These are phyloP conservation scores for Macroglossus sobrinus DNA, from an alignment of 2,113 vertebrate genomes.

Conservation along the genomic window DNA sequence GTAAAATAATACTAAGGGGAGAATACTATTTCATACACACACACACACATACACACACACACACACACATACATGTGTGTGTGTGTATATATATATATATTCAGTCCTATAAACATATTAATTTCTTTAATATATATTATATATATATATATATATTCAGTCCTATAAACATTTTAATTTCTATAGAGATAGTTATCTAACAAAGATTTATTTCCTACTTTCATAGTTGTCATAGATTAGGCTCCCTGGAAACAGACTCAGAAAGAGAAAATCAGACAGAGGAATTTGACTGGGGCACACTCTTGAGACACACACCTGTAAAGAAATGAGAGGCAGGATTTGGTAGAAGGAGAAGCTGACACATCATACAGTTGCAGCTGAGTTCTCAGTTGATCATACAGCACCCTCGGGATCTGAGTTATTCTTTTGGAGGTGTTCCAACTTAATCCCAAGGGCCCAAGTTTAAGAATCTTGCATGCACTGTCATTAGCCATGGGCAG, in stretches of 20 bases:
- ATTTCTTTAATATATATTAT: not conserved
- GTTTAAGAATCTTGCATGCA: not conserved
- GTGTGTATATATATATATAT: too few relatives aligned
- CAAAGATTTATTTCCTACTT: not conserved
- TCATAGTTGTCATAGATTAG: not conserved
- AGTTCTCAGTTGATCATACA: not conserved
- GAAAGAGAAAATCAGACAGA: not conserved
- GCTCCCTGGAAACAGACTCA: not conserved
- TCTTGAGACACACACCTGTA: not conserved
- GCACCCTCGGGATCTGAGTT: not conserved
- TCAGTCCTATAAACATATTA: not conserved
- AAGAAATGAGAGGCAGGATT: not conserved
- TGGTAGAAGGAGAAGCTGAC: not conserved
- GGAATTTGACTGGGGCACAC: not conserved
- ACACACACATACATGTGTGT: too few relatives aligned
- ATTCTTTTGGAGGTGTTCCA: not conserved
- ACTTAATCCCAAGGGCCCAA: not conserved
- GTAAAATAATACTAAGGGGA: not conserved
- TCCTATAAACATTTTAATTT: not conserved
- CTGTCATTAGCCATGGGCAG: too few relatives aligned
- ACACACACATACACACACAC: not conserved
- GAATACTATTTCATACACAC: not conserved
- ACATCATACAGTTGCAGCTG: fast-evolving
- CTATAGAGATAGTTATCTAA: not conserved
- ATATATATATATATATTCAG: not conserved